phyloP scores from a whole-genome alignment of 2,888 invertebrate species.

The Saturnia japonica region DNA sequence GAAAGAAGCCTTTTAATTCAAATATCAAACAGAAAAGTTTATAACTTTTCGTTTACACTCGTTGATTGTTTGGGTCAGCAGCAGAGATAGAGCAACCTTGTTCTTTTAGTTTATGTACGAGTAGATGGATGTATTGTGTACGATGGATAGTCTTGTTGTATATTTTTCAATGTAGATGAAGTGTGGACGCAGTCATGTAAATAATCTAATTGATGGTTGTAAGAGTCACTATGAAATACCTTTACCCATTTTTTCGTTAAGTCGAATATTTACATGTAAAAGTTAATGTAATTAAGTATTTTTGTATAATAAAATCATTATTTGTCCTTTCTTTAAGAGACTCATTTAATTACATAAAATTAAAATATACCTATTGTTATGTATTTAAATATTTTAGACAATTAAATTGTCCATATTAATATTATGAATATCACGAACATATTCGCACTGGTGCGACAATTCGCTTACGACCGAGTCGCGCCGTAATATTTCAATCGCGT shows the following conservation, averaged over 20 bases:
- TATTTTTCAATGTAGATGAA: conserved; percentile 8
- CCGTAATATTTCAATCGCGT: conserved; percentile 58
- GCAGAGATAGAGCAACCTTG: conserved; percentile 28
- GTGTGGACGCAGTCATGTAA: not conserved
- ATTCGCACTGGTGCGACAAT: conserved; percentile 63
- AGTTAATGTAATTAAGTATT: not conserved
- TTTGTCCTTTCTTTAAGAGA: not conserved
- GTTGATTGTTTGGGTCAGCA: conserved; percentile 30
- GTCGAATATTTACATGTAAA: not conserved
- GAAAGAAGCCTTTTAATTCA: conserved; percentile 4
- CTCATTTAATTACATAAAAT: not conserved
- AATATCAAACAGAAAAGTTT: conserved; percentile 15
- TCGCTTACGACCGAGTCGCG: conserved; percentile 45
- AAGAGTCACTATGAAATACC: not conserved
- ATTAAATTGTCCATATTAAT: conserved; percentile 10
- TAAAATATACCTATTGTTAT: not conserved
- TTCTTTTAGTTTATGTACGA: conserved; percentile 12
- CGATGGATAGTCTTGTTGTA: conserved; percentile 5
- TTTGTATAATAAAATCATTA: not conserved
- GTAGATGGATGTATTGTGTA: conserved; percentile 7
- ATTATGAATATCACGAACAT: conserved; percentile 3
- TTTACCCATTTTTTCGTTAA: not conserved
- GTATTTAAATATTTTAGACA: not conserved
- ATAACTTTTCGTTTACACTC: conserved; percentile 22
- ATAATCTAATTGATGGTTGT: not conserved